Evolutionary conservation across 2,113 vertebrate genomes (phyloP).

Genomic region (Cathartes aura): DNA sequence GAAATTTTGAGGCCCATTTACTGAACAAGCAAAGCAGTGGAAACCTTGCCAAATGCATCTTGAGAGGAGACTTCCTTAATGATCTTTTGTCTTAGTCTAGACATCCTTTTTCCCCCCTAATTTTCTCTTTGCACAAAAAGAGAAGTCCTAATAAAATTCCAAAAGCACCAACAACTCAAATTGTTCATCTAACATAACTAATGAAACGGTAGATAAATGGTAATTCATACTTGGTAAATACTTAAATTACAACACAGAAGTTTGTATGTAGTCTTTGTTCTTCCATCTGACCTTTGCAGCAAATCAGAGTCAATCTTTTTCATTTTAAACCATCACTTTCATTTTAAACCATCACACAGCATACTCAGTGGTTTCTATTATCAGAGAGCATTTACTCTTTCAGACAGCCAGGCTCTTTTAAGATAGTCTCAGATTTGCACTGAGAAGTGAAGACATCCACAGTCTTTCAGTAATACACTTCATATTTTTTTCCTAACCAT

Average conservation of each 20-base stretch:
- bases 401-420: background rate
- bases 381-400: background rate
- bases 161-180: background rate
- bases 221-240: background rate
- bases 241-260: background rate
- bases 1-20: background rate
- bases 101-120: accelerated
- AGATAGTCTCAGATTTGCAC: background rate
- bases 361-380: background rate
- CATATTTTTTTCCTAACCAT: background rate
- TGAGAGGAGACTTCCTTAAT: background rate
- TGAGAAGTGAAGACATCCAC: background rate
- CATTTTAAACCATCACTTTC: background rate
- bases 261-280: background rate
- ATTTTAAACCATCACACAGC: background rate
- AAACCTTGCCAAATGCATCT: background rate
- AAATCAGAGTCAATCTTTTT: background rate
- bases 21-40: background rate
- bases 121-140: background rate
- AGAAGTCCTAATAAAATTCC: background rate
- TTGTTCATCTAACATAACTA: background rate
- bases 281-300: background rate
- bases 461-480: background rate
- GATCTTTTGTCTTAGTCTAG: background rate
- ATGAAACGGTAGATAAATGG: background rate